Base-by-base conservation (phyloP, 2,797 vertebrate species). In the Apogon hyalosoma region DNA sequence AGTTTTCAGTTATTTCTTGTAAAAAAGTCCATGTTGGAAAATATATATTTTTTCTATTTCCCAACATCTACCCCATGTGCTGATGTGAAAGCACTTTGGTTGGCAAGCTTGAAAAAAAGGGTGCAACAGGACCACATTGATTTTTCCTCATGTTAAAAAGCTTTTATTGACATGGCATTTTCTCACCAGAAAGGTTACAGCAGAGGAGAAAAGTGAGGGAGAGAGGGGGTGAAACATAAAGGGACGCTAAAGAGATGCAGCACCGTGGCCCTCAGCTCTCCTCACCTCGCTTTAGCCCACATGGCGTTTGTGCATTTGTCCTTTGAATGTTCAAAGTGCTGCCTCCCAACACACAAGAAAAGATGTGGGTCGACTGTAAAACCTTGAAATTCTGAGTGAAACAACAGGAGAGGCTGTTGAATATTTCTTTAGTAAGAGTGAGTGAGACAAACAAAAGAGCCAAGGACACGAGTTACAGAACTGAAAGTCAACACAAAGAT, bases 141-240 rank as follows among this genome's bases (percentile, higher is more conserved):
- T 91, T 90, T 88, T 80, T 63, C 39, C 63, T 77, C 51, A 75
- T 75, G 85, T 87, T 88, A 85, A 89, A 90, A 91, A 83, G 86
- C 80, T 87, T 91, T 91, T 90, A 91, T 86, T 88, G 90, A 90
- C 80, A 75, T 84, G 86, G 62, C 82, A 85, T 89, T 89, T 91
- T 84, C 82, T 79, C 75, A 61, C 55, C 59, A 75, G 63, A 63
- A 76, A 89, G 87, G 82, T 87, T 84, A 80, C 16, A 48, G 73
- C 51, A 57, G 50, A 78, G 65, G 59, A 71, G 36, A 69, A 28
- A 69, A 3, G 46, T 43, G 47, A 49, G 15, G 39, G 31, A 61
- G 24, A 41, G 53, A 55, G 55, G 59, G 69, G 75, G 80, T 70
- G 80, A 82, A 82, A 76, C 57, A 61, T 55, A 42, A 78, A 79